Conservation (phyloP, 2,113 vertebrate species). For the Ctenomys sociabilis region DNA sequence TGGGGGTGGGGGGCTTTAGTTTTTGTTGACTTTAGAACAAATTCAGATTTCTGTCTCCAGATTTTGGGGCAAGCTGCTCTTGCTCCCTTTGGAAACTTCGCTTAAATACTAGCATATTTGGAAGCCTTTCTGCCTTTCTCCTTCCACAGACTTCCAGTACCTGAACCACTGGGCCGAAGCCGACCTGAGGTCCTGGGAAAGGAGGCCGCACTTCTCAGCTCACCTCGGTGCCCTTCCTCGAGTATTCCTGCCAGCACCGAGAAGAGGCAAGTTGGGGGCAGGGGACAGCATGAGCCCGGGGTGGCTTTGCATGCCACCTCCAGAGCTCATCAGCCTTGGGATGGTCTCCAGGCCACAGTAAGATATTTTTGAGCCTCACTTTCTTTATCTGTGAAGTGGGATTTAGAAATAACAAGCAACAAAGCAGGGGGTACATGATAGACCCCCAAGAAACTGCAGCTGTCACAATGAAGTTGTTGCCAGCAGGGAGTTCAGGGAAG, state of each 20-base stretch:
- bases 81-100: conserved; percentile 54
- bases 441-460: neutral
- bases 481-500: accelerated
- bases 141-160: neutral
- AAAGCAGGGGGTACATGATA: accelerated
- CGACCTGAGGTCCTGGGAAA: neutral
- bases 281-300: neutral
- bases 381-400: neutral
- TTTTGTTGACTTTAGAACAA: conserved; percentile 77
- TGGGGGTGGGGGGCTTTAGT: neutral
- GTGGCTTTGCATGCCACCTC: neutral
- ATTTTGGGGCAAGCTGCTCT: conserved; percentile 57
- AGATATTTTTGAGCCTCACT: neutral
- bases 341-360: neutral
- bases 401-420: neutral
- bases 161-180: neutral
- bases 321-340: neutral
- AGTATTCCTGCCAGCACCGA: neutral
- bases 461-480: neutral
- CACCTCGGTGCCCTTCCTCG: neutral
- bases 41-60: conserved; percentile 76
- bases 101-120: conserved; percentile 60
- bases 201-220: neutral
- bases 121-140: neutral
- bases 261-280: neutral